Conservation (phyloP, 2,888 invertebrate genomes). For the Rhingia campestris region DNA sequence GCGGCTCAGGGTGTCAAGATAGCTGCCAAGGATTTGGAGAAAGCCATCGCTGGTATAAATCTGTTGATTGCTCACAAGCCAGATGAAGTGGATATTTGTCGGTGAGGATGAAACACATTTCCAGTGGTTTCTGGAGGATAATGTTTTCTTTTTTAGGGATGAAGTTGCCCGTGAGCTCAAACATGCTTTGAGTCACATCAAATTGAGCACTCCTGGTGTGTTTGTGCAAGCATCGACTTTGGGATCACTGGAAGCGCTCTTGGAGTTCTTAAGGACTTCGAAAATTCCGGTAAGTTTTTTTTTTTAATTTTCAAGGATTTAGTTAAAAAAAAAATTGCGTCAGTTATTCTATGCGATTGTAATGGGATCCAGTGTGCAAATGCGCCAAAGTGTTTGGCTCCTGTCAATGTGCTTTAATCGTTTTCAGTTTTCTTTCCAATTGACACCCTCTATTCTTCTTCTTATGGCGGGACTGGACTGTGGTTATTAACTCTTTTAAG, state of each 20-base stretch:
- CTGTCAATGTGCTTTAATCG: too few relatives aligned
- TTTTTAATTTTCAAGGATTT: background rate
- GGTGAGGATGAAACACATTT: constrained; percentile 81
- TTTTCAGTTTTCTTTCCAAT: too few relatives aligned
- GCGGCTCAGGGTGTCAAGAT: constrained; percentile 99
- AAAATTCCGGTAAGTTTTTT: constrained; percentile 92
- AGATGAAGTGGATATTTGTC: constrained; percentile 95
- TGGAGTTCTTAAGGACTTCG: constrained; percentile 95
- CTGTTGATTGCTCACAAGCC: constrained; percentile 94
- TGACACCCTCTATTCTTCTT: too few relatives aligned
- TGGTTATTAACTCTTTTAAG: too few relatives aligned
- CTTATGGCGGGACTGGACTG: background rate
- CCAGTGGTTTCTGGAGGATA: background rate
- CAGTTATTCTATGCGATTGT: too few relatives aligned
- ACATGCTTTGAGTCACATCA: constrained; percentile 95
- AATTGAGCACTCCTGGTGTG: constrained; percentile 95
- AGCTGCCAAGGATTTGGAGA: constrained; percentile 98
- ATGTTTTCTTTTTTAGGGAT: constrained; percentile 84
- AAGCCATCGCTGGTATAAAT: constrained; percentile 98
- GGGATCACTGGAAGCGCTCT: constrained; percentile 97
- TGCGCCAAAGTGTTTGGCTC: too few relatives aligned
- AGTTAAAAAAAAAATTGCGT: background rate
- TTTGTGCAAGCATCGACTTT: constrained; percentile 99
- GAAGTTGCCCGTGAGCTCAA: constrained; percentile 94
- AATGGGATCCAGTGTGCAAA: too few relatives aligned